A percentile compares a stretch with the other conserved stretches of the same genome.
These are phyloP conservation scores for Nematolebias whitei DNA, from an alignment of 2,113 vertebrate species.

Conservation along the genomic window DNA sequence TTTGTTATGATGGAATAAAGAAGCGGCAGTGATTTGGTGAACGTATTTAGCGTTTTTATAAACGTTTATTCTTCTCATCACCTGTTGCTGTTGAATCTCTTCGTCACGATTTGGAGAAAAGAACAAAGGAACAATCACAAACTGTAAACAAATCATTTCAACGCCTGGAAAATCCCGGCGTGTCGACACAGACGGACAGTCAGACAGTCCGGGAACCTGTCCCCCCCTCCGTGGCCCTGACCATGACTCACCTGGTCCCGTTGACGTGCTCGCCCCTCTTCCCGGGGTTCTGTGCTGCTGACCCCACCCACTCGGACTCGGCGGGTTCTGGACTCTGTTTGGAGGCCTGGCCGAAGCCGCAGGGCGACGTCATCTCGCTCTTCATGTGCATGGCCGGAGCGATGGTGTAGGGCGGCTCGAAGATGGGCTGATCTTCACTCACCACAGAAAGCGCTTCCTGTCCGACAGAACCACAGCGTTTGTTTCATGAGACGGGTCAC, in stretches of 20 bases:
- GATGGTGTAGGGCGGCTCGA: slow-evolving; percentile 75
- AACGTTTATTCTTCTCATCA: too few species aligned
- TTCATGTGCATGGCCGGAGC: slow-evolving; percentile 82
- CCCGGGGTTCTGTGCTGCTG: slow-evolving; percentile 52
- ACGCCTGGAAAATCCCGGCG: slow-evolving; percentile 18
- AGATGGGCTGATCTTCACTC: slow-evolving; percentile 84
- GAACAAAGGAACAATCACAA: not conserved
- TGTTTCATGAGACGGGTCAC: too few species aligned
- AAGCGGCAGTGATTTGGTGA: too few species aligned
- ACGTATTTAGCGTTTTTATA: too few species aligned
- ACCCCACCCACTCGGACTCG: slow-evolving; percentile 76
- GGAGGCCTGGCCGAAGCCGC: slow-evolving; percentile 69
- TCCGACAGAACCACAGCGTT: slow-evolving; percentile 35
- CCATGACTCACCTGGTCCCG: slow-evolving; percentile 80
- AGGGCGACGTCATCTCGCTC: slow-evolving; percentile 74
- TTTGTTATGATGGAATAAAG: too few species aligned
- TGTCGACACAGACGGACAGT: not conserved
- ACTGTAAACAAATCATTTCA: slow-evolving; percentile 20
- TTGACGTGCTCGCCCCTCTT: slow-evolving; percentile 83
- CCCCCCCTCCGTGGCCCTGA: not conserved
- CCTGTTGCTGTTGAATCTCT: too few species aligned
- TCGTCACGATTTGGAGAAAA: too few species aligned
- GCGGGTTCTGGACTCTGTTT: slow-evolving; percentile 76
- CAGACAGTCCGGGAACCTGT: slow-evolving; percentile 30
- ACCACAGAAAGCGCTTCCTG: slow-evolving; percentile 86